Evolutionary conservation across 2,797 vertebrate species (phyloP).

Genomic region (Euphonia xanthogaster): DNA sequence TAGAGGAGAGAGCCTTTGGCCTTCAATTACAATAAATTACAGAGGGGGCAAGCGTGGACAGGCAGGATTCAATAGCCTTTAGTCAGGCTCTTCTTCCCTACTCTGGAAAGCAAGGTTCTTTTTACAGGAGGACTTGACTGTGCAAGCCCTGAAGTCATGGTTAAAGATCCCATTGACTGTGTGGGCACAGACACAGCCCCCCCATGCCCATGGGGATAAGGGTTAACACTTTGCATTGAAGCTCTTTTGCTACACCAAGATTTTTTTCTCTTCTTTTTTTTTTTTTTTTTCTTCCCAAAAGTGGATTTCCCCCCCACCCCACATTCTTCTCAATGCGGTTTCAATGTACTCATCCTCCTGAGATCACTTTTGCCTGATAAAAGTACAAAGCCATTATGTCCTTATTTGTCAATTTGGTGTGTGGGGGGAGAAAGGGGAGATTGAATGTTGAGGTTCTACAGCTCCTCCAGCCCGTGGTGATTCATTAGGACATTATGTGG

Average conservation of each 20-base stretch:
- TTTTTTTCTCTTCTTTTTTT: background rate
- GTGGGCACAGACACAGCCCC: background rate
- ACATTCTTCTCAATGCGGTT: background rate
- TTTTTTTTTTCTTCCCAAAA: background rate
- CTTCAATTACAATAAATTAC: constrained; percentile 38
- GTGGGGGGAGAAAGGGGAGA: background rate
- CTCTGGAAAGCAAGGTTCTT: background rate
- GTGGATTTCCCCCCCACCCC: constrained; percentile 3
- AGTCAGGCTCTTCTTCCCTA: background rate
- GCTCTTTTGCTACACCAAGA: background rate
- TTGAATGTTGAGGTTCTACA: constrained; percentile 43
- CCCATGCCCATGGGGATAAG: fast-evolving
- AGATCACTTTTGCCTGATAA: constrained; percentile 59
- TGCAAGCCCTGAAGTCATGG: constrained; percentile 31
- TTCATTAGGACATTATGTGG: constrained; percentile 64
- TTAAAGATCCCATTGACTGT: constrained; percentile 1
- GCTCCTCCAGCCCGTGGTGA: constrained; percentile 21
- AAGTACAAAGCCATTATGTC: constrained; percentile 16
- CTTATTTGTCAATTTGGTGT: constrained; percentile 55
- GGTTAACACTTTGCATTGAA: background rate
- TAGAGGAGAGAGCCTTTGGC: background rate
- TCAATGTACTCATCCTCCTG: constrained; percentile 49
- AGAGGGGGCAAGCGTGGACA: background rate
- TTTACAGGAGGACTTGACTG: background rate
- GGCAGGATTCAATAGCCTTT: constrained; percentile 29